Conservation (phyloP, 2,113 vertebrate genomes). For the Nycticorax nycticorax region DNA sequence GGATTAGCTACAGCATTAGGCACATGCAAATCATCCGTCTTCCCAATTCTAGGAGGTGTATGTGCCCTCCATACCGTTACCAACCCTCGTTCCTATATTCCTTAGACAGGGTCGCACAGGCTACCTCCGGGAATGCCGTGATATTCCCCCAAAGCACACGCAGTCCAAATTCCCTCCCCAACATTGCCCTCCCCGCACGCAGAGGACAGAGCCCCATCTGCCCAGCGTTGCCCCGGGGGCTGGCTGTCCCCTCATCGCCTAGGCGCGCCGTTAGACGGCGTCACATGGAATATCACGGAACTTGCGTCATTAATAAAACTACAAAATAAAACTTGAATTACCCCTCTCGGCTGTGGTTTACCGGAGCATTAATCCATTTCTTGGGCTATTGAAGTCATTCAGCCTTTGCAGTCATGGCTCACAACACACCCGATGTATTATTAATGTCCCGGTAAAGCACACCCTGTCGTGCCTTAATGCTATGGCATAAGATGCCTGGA, state of each 20-base stretch:
- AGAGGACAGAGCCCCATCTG: background rate
- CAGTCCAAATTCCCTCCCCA: background rate
- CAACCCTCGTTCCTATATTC: background rate
- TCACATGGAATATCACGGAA: slow-evolving; percentile 5
- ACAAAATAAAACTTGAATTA: slow-evolving; percentile 73
- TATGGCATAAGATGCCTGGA: slow-evolving; percentile 44
- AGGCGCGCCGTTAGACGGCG: background rate
- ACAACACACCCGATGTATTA: slow-evolving; percentile 69
- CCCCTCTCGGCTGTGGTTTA: slow-evolving; percentile 63
- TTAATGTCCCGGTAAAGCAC: slow-evolving; percentile 71
- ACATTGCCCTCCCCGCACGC: background rate
- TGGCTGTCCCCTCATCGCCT: background rate
- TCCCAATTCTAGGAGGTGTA: background rate
- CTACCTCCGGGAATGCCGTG: background rate
- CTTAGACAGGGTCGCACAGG: background rate
- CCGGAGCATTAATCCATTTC: slow-evolving; percentile 66
- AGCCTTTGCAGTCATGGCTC: slow-evolving; percentile 72
- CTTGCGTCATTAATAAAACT: slow-evolving; percentile 67
- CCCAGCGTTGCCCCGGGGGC: background rate
- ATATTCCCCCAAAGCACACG: background rate
- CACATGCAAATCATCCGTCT: background rate
- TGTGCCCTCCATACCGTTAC: background rate
- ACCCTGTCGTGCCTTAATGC: slow-evolving; percentile 74
- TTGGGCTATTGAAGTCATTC: slow-evolving; percentile 66
- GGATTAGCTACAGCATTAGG: background rate